Evolutionary conservation across 2,113 vertebrate genomes (phyloP).

Genomic region (Paramormyrops kingsleyae): DNA sequence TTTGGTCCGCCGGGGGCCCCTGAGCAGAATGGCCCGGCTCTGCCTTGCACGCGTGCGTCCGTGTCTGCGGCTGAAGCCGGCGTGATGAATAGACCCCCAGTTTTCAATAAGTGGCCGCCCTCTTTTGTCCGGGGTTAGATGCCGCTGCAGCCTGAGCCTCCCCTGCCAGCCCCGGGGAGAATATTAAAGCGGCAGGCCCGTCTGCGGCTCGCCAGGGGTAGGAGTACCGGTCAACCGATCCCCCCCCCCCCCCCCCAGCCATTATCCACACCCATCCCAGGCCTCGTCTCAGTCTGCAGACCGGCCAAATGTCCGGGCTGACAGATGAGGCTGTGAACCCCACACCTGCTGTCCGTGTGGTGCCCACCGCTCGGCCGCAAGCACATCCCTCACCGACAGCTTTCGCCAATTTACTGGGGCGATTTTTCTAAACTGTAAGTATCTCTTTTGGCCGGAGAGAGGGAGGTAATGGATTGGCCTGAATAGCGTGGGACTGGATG

Average conservation of each 20-base stretch:
- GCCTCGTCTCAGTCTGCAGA: background rate
- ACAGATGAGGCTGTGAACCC: background rate
- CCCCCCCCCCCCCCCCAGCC: too few relatives aligned
- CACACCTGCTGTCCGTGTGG: background rate
- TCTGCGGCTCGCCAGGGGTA: background rate
- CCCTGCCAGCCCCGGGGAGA: constrained; percentile 53
- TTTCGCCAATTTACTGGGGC: background rate
- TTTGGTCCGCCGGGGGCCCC: background rate
- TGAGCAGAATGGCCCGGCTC: background rate
- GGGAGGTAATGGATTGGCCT: background rate
- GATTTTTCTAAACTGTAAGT: background rate
- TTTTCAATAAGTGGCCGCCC: background rate
- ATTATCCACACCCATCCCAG: constrained; percentile 22
- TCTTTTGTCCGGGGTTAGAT: constrained; percentile 63
- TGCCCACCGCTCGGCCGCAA: background rate
- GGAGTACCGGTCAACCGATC: background rate
- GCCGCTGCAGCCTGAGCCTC: constrained; percentile 53
- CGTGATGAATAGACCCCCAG: background rate
- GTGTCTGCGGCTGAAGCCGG: background rate
- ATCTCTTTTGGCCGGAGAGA: background rate
- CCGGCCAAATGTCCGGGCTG: background rate
- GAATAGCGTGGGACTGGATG: background rate
- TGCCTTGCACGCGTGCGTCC: background rate
- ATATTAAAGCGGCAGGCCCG: constrained; percentile 54
- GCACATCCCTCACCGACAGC: background rate